Conservation (phyloP, 53 echinoderm and acorn worm species). For the Astropecten irregularis region DNA sequence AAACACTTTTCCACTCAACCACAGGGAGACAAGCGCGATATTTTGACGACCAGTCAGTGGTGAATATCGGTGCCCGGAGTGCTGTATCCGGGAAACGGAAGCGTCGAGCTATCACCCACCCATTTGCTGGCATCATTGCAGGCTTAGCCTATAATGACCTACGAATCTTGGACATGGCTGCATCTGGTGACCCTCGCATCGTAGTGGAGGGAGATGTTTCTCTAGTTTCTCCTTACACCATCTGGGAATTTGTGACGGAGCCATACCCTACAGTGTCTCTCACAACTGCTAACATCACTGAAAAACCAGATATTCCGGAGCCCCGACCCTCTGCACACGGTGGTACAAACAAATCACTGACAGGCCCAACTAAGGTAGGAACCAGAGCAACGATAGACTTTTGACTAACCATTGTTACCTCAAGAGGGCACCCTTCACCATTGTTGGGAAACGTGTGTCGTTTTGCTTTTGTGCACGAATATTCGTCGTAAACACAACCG, state of each 20-base stretch:
- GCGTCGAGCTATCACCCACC: constrained; percentile 38
- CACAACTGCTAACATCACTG: constrained; percentile 28
- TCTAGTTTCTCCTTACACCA: constrained; percentile 17
- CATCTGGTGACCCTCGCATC: constrained; percentile 63
- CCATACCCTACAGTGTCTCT: constrained; percentile 30
- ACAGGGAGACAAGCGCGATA: constrained; percentile 77
- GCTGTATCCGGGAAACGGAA: constrained; percentile 21
- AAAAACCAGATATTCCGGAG: neutral
- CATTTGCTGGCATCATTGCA: constrained; percentile 70
- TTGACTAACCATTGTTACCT: too few species aligned
- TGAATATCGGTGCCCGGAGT: constrained; percentile 78
- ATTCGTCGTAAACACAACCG: too few species aligned
- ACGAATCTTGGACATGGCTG: constrained; percentile 73
- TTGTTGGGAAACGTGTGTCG: too few species aligned
- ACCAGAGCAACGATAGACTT: neutral
- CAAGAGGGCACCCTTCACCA: neutral
- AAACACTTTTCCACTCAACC: too few species aligned
- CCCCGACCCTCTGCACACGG: constrained; percentile 34
- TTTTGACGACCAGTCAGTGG: constrained; percentile 81
- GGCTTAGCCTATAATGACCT: constrained; percentile 88
- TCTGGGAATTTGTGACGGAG: constrained; percentile 45
- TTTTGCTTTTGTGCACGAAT: too few species aligned
- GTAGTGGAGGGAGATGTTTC: constrained; percentile 70
- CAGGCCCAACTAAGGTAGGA: constrained; percentile 35
- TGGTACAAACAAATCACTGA: constrained; percentile 14